phyloP scores from a whole-genome alignment of 2,113 vertebrate species.

The Hydropotes inermis region DNA sequence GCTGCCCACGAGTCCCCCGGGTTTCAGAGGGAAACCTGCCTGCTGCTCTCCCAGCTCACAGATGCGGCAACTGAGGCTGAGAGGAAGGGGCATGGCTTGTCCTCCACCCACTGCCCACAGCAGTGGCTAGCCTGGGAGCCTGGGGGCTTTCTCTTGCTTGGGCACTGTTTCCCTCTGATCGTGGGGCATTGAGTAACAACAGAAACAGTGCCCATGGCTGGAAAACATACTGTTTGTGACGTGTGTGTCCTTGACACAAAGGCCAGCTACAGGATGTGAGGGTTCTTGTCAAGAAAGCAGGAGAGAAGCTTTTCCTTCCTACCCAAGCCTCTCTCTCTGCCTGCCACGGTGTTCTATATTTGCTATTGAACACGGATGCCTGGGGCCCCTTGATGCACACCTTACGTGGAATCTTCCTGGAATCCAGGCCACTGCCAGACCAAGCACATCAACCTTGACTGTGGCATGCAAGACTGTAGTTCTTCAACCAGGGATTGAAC shows the following conservation, averaged over 20 bases:
- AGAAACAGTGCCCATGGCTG: too few species aligned
- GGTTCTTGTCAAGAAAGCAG: neutral
- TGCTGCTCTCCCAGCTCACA: neutral
- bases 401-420: rapidly evolving
- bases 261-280: neutral
- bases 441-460: neutral
- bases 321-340: neutral
- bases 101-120: neutral
- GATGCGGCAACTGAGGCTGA: neutral
- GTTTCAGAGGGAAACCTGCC: neutral
- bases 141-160: neutral
- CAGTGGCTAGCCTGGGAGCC: neutral
- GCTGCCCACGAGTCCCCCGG: rapidly evolving
- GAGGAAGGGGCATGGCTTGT: too few species aligned
- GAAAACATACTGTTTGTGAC: neutral
- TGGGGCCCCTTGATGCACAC: neutral
- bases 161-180: neutral
- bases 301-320: neutral
- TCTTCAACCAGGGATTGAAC: neutral
- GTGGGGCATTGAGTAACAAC: neutral
- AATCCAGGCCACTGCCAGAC: neutral
- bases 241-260: neutral
- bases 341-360: neutral
- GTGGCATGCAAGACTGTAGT: neutral
- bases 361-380: neutral